phyloP scores from a whole-genome alignment of 2,113 vertebrate species.

The Ptyas mucosa region DNA sequence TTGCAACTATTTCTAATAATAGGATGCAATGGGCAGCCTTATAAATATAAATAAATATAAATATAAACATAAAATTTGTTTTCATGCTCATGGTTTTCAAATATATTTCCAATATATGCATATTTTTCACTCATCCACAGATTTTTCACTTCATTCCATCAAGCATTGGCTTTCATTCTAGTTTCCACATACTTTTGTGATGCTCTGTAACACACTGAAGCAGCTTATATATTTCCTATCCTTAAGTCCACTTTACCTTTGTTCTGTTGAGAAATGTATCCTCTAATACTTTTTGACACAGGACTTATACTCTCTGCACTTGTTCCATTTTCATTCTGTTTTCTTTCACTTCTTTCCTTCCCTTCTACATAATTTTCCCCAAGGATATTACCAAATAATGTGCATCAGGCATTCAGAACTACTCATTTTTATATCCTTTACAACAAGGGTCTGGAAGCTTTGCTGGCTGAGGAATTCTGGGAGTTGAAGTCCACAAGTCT shows the following conservation, averaged over 20 bases:
- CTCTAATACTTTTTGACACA: not conserved
- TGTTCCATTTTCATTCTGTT: not conserved
- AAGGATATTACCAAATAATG: not conserved
- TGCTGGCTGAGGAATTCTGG: too few relatives aligned
- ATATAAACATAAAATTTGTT: not conserved
- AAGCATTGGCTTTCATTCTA: not conserved
- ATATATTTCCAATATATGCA: not conserved
- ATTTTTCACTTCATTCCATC: not conserved
- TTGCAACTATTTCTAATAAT: not conserved
- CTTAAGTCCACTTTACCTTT: not conserved
- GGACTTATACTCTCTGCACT: not conserved
- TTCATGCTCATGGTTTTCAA: not conserved
- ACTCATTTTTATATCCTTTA: not conserved
- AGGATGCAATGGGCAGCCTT: not conserved
- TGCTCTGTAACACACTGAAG: not conserved
- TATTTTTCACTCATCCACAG: not conserved
- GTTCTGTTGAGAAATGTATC: not conserved
- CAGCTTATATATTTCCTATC: not conserved
- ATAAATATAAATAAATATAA: not conserved
- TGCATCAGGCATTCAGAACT: not conserved
- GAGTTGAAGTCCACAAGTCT: too few relatives aligned
- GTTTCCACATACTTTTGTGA: not conserved
- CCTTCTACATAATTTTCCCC: not conserved
- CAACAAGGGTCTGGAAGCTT: not conserved
- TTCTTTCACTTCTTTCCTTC: not conserved